phyloP scores from a whole-genome alignment of 1,140 invertebrate genomes.

The Drosophila parvula region DNA sequence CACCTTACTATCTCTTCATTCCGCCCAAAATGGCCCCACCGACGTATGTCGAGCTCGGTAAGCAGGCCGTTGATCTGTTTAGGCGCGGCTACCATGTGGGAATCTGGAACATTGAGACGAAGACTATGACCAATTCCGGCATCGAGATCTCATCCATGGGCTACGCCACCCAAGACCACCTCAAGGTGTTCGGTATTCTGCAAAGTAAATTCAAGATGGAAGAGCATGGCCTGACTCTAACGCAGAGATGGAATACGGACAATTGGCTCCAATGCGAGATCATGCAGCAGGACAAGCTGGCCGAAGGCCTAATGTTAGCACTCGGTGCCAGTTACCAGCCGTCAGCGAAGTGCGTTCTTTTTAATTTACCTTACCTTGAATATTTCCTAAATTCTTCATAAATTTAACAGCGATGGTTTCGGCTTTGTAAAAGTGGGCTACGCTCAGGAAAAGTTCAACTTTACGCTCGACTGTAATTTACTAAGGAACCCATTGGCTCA shows the following conservation, averaged over 20 bases:
- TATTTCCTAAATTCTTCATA: background rate
- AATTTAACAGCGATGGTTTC: slow-evolving; percentile 27
- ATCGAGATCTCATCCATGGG: slow-evolving; percentile 63
- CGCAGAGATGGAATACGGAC: slow-evolving; percentile 68
- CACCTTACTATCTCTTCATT: slow-evolving; percentile 43
- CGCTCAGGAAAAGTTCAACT: slow-evolving; percentile 47
- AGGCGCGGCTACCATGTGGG: slow-evolving; percentile 65
- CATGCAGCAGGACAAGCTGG: slow-evolving; percentile 57
- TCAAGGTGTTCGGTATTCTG: slow-evolving; percentile 58
- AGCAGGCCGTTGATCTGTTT: slow-evolving; percentile 58
- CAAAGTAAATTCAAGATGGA: slow-evolving; percentile 70
- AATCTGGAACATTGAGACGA: slow-evolving; percentile 70
- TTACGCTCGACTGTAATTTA: no score
- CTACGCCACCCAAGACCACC: slow-evolving; percentile 53
- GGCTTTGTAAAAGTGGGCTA: slow-evolving; percentile 48
- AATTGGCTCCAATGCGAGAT: slow-evolving; percentile 65
- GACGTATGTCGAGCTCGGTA: slow-evolving; percentile 61
- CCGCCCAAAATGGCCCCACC: slow-evolving; percentile 45
- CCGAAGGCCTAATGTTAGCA: slow-evolving; percentile 51
- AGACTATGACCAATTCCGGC: slow-evolving; percentile 48
- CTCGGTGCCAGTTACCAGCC: slow-evolving; percentile 60
- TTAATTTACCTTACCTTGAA: background rate
- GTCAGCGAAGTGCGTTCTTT: slow-evolving; percentile 28
- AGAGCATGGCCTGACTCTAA: slow-evolving; percentile 58
- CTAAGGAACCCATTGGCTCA: no score